Conservation (phyloP, 2,888 invertebrate genomes). For the Cinara cedri region DNA sequence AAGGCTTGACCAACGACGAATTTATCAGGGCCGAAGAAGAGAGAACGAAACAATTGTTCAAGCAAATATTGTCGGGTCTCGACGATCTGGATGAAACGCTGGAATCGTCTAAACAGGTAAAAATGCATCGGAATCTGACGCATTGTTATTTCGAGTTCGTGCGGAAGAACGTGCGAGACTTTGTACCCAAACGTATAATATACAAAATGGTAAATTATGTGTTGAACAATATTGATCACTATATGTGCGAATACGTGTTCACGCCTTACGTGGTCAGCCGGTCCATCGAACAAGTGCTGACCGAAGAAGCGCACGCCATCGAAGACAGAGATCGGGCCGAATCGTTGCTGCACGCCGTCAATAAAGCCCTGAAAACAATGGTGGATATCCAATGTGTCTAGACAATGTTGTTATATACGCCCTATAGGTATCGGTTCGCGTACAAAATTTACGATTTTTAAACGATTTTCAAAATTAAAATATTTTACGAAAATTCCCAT, state of each 20-base stretch:
- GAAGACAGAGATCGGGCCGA: conserved; percentile 10
- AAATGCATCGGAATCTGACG: conserved; percentile 28
- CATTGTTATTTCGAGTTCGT: conserved; percentile 38
- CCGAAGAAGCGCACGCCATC: conserved; percentile 9
- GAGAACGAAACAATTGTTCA: conserved; percentile 22
- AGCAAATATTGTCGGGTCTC: conserved; percentile 22
- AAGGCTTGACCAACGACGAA: conserved; percentile 19
- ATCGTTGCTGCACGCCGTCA: conserved; percentile 6
- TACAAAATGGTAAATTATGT: conserved; percentile 36
- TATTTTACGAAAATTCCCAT: no score
- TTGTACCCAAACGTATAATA: conserved; percentile 38
- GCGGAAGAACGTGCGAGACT: conserved; percentile 26
- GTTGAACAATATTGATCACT: conserved; percentile 17
- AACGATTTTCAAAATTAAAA: no score
- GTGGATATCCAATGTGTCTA: conserved; percentile 17
- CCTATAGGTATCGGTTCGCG: no score
- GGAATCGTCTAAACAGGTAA: conserved; percentile 35
- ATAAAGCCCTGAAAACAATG: conserved; percentile 32
- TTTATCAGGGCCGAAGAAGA: conserved; percentile 14
- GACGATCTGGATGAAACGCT: conserved; percentile 22
- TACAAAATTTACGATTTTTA: no score
- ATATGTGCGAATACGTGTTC: conserved; percentile 30
- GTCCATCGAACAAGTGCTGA: conserved; percentile 5
- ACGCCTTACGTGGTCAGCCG: conserved; percentile 24
- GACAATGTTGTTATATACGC: no score